Conservation (phyloP, 2,888 invertebrate genomes). For the Schizotus pectinicornis region DNA sequence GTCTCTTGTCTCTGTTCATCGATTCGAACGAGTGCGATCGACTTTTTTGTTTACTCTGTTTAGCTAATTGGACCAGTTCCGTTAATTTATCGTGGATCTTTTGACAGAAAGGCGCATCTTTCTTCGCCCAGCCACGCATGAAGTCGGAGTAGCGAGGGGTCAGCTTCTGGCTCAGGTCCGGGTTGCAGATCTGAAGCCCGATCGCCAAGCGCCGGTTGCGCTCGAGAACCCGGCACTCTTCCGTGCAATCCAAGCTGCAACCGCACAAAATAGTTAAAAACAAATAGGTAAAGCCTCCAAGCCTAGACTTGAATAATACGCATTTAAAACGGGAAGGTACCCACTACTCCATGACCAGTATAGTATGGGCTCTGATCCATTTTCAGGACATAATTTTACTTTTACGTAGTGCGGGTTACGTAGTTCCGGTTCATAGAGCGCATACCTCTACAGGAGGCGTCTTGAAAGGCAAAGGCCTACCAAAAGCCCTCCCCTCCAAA, state of each 20-base stretch:
- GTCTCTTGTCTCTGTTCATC: conserved; percentile 92
- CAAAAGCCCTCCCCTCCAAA: too few relatives aligned
- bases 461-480: too few relatives aligned
- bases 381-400: too few relatives aligned
- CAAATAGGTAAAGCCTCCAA: background rate
- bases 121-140: conserved; percentile 81
- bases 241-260: conserved; percentile 85
- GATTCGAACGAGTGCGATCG: conserved; percentile 83
- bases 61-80: conserved; percentile 85
- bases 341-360: too few relatives aligned
- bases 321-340: too few relatives aligned
- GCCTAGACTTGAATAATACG: too few relatives aligned
- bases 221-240: conserved; percentile 87
- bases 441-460: too few relatives aligned
- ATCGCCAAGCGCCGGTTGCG: conserved; percentile 88
- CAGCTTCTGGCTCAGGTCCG: conserved; percentile 80
- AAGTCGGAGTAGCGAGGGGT: conserved; percentile 87
- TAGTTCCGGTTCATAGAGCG: too few relatives aligned
- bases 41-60: conserved; percentile 69
- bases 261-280: conserved; percentile 14
- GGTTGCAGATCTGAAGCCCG: conserved; percentile 91
- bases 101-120: conserved; percentile 81
- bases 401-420: too few relatives aligned
- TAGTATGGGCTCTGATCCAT: too few relatives aligned
- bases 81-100: conserved; percentile 83